phyloP scores from a whole-genome alignment of 2,888 invertebrate species.

The Caenorhabditis afra region DNA sequence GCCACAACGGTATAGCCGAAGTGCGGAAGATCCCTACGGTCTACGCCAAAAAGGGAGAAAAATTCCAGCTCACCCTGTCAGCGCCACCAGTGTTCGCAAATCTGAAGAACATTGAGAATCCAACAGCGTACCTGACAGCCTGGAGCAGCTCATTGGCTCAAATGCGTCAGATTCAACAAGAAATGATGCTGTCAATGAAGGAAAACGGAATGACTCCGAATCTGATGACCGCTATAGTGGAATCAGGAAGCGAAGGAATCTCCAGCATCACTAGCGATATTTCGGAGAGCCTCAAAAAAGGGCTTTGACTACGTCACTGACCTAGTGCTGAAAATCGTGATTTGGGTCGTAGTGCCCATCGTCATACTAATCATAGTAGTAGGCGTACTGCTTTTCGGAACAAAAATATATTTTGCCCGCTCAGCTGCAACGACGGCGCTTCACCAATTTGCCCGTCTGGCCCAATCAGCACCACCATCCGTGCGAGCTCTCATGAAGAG shows the following conservation, averaged over 20 bases:
- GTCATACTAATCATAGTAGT: not conserved
- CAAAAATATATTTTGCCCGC: not conserved
- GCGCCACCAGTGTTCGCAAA: conserved; percentile 6
- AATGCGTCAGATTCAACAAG: not conserved
- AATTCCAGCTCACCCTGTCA: conserved; percentile 5
- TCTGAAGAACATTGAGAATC: conserved; percentile 8
- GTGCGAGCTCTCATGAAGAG: conserved; percentile 5
- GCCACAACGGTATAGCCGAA: conserved; percentile 6
- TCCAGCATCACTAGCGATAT: not conserved
- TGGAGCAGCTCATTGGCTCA: not conserved
- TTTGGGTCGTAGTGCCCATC: not conserved
- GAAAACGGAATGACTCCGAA: not conserved
- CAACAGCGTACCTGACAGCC: not conserved
- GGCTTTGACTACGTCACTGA: not conserved
- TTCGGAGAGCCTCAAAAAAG: not conserved
- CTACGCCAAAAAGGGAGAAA: not conserved
- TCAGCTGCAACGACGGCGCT: conserved; percentile 1
- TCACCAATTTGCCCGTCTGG: conserved; percentile 1
- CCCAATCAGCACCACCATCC: conserved; percentile 9
- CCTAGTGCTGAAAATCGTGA: not conserved
- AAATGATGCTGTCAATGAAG: not conserved
- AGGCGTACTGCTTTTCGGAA: too few species aligned
- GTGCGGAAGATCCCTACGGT: not conserved
- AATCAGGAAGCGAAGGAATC: not conserved
- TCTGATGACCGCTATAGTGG: not conserved